These are phyloP conservation scores for Lepisosteus osseus DNA, from an alignment of 2,113 vertebrate genomes.

Conservation along the genomic window DNA sequence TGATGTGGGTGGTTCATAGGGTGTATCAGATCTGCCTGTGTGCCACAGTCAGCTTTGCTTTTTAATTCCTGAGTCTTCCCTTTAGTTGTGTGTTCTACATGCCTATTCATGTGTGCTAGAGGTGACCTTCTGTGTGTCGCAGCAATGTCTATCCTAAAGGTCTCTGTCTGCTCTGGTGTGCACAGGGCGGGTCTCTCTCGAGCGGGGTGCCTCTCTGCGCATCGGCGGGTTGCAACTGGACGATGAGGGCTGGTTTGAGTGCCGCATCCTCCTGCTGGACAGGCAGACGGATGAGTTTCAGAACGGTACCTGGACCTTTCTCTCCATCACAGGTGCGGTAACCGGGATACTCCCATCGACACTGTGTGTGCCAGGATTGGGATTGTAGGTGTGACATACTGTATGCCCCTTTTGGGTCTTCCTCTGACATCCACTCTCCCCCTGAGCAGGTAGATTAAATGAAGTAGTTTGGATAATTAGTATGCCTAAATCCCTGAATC, in stretches of 20 bases:
- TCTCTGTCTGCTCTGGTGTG: constrained; percentile 9
- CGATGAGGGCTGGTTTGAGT: constrained; percentile 97
- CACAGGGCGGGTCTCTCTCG: constrained; percentile 81
- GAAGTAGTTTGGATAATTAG: no score
- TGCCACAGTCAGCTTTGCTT: no score
- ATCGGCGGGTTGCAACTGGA: constrained; percentile 78
- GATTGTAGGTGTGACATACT: no score
- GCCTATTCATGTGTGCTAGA: constrained; percentile 16
- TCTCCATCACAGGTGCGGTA: constrained; percentile 82
- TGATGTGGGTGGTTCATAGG: no score
- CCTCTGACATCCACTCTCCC: no score
- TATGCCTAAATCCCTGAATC: no score
- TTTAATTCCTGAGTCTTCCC: constrained; percentile 14
- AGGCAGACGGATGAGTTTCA: constrained; percentile 80
- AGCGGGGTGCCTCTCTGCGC: constrained; percentile 79
- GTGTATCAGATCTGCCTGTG: no score
- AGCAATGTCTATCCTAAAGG: background rate
- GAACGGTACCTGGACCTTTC: constrained; percentile 94
- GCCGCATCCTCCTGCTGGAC: constrained; percentile 87
- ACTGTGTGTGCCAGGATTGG: no score
- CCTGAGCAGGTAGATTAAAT: no score
- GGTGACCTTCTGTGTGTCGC: constrained; percentile 16
- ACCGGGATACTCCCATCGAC: no score
- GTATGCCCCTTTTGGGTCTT: no score
- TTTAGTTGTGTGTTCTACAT: constrained; percentile 31